Evolutionary conservation across 1,140 invertebrate genomes (phyloP).

Genomic region (Chymomyza costata): DNA sequence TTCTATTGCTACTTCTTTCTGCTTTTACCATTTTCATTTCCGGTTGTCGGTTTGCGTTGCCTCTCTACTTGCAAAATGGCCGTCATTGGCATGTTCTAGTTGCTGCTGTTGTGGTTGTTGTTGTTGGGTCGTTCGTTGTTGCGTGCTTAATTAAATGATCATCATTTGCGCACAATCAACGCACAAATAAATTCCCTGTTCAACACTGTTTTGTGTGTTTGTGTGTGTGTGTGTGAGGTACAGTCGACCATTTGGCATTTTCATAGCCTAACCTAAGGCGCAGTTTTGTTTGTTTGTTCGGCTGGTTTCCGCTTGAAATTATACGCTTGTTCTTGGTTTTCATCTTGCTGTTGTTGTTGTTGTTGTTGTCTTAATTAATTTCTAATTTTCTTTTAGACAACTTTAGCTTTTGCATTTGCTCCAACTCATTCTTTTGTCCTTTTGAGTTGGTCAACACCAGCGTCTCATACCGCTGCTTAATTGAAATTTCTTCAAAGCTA

Average conservation of each 20-base stretch:
- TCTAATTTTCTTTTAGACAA: constrained; percentile 59
- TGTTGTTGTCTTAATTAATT: constrained; percentile 70
- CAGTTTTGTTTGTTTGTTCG: constrained; percentile 60
- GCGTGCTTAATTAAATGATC: constrained; percentile 73
- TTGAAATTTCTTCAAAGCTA: constrained; percentile 66
- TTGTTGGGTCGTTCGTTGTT: constrained; percentile 33
- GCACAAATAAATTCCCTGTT: constrained; percentile 73
- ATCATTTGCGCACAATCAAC: constrained; percentile 73
- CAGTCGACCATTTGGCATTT: too few relatives aligned
- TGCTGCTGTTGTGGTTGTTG: too few relatives aligned
- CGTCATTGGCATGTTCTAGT: too few relatives aligned
- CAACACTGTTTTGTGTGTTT: not conserved
- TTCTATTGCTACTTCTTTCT: not conserved
- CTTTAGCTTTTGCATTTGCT: constrained; percentile 30
- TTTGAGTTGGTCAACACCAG: constrained; percentile 19
- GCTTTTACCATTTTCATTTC: too few relatives aligned
- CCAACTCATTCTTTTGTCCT: constrained; percentile 27
- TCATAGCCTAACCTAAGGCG: constrained; percentile 51
- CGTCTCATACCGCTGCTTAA: constrained; percentile 39
- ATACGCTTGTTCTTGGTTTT: constrained; percentile 35
- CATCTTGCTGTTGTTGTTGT: constrained; percentile 10
- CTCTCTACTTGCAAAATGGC: too few relatives aligned
- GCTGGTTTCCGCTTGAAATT: constrained; percentile 70
- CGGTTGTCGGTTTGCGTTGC: too few relatives aligned
- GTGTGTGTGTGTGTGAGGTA: constrained; percentile 19